phyloP scores from a whole-genome alignment of 2,797 vertebrate genomes.

The Myotis findleyi region DNA sequence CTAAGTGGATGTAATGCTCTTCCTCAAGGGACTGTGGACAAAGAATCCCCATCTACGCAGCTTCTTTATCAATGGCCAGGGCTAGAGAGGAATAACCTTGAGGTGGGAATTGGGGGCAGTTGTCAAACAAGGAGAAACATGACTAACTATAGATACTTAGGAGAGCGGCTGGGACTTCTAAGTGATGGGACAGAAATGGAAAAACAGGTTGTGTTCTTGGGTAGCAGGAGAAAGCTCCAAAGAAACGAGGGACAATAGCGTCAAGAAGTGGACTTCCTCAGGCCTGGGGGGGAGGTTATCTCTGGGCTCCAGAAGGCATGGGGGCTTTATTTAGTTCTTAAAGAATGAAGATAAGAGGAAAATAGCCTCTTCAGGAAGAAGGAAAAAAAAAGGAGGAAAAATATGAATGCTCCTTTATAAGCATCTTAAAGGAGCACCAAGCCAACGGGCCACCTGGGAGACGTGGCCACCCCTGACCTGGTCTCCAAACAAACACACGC shows the following conservation, averaged over 20 bases:
- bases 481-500: slow-evolving; percentile 79
- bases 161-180: not conserved
- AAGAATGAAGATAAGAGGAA: slow-evolving; percentile 79
- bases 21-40: not conserved
- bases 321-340: slow-evolving; percentile 71
- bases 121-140: not conserved
- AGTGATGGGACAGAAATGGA: not conserved
- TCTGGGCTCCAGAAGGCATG: slow-evolving; percentile 60
- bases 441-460: slow-evolving; percentile 48
- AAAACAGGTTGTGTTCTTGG: not conserved
- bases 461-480: slow-evolving; percentile 57
- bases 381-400: not conserved
- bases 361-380: slow-evolving; percentile 77
- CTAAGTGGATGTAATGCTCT: not conserved
- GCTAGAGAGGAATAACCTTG: not conserved
- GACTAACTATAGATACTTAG: not conserved
- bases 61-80: slow-evolving; percentile 4
- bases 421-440: slow-evolving; percentile 34
- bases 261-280: not conserved
- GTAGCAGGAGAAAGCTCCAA: not conserved
- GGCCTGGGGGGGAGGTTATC: slow-evolving; percentile 65
- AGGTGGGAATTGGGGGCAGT: not conserved
- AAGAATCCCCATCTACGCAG: not conserved
- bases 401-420: slow-evolving; percentile 63
- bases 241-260: slow-evolving; percentile 12